Evolutionary conservation across 2,797 vertebrate species (phyloP), one percentile per base, ranked within the genome.

Genomic region (Helarctos malayanus): DNA sequence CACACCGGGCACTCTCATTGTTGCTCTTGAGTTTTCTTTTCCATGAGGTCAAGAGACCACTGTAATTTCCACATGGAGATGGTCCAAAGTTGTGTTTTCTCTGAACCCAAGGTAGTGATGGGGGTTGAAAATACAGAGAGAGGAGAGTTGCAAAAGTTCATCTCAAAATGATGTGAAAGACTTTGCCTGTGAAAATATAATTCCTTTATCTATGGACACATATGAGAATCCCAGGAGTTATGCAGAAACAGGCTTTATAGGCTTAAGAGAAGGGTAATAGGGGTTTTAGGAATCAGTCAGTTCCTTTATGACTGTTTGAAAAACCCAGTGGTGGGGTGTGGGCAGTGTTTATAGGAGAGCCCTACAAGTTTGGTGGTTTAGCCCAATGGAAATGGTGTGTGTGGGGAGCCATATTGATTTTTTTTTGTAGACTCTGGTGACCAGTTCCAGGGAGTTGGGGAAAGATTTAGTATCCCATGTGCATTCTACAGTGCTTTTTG

Each of bases 1-100:
- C 15, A 52, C 18, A 1, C 9, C 23, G 0, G 4, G 1, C 0
- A 0, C 1, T 27, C 29, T 79, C 27, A 21, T 3, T 45, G 15
- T 54, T 73, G 10, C 32, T 52, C 75, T 84, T 63, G 54, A 73
- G 18, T 76, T 59, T 78, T 41, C 12, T 45, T 81, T 52, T 52
- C 86, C 18, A 25, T 25, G 11, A 38, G 65, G 7, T 32, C 52
- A 29, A 73, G 19, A 19, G 61, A 56, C 4, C 10, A n/a, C 69
- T 49, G 1, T 29, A 49, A 56, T 93, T 93, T 79, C 38, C 29
- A 54, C 6, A 3, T 59, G 18, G 45, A 90, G 38, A 16, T 89
- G 45, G 56, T 86, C 93, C 47, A 7, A 23, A 16, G 6, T 75
- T 57, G 16, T 56, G 7, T 73, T 80, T 92, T 80, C 54, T 78